phyloP scores from a whole-genome alignment of 2,797 vertebrate genomes.

The Mus spretus region DNA sequence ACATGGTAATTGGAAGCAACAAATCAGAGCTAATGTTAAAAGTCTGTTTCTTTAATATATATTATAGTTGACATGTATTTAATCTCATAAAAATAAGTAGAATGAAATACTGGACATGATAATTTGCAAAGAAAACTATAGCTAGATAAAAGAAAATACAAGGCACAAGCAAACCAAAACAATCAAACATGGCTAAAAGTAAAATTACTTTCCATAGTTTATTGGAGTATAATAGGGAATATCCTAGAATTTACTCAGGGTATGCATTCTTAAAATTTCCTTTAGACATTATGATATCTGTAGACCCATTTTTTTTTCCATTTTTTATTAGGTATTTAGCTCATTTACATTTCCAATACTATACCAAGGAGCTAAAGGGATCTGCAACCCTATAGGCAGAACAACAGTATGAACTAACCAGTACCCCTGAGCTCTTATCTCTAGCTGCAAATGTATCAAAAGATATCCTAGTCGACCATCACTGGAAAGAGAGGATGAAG shows the following conservation, averaged over 20 bases:
- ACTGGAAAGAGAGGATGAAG: too few relatives aligned
- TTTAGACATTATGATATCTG: neutral
- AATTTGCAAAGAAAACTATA: neutral
- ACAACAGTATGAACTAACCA: too few relatives aligned
- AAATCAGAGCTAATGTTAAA: neutral
- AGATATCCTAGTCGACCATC: too few relatives aligned
- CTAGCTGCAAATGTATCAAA: too few relatives aligned
- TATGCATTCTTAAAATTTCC: neutral
- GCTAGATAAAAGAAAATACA: neutral
- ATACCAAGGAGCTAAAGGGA: too few relatives aligned
- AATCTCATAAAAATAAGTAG: neutral
- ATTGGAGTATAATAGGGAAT: neutral
- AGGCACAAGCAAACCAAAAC: neutral
- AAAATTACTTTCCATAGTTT: neutral
- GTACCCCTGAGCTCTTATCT: too few relatives aligned
- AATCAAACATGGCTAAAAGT: neutral
- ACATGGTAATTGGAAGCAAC: neutral
- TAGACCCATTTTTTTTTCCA: too few relatives aligned
- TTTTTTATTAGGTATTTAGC: too few relatives aligned
- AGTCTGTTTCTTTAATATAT: neutral
- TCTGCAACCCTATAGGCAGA: too few relatives aligned
- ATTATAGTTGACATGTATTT: neutral
- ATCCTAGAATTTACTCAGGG: neutral
- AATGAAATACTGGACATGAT: neutral
- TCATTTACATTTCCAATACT: too few relatives aligned